phyloP scores from a whole-genome alignment of 1,140 invertebrate species.

The Drosophila hydei region DNA sequence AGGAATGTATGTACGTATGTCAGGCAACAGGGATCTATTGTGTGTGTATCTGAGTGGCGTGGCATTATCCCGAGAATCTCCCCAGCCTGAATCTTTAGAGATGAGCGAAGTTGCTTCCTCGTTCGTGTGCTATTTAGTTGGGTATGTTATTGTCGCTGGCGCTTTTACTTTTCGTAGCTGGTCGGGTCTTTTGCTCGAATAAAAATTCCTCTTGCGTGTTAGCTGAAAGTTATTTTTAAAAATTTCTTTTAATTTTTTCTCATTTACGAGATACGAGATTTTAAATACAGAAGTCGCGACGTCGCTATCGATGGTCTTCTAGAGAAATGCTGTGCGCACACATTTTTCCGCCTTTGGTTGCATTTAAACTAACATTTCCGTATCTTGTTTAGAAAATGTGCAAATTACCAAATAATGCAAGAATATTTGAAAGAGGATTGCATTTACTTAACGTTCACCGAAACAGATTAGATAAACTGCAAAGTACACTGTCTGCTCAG shows the following conservation, averaged over 20 bases:
- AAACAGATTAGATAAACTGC: too few species aligned
- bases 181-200: constrained; percentile 73
- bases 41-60: constrained; percentile 8
- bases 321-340: constrained; percentile 13
- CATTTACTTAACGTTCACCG: too few species aligned
- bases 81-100: constrained; percentile 16
- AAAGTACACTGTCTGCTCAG: not conserved
- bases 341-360: constrained; percentile 22
- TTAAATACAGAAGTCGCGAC: constrained; percentile 62
- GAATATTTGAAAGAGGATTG: too few species aligned
- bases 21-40: not conserved
- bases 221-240: constrained; percentile 84
- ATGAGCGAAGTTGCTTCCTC: constrained; percentile 41
- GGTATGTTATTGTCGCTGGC: constrained; percentile 50
- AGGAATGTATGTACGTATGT: not conserved
- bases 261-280: constrained; percentile 65
- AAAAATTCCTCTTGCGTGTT: constrained; percentile 83
- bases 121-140: constrained; percentile 41
- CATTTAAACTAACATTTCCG: constrained; percentile 42
- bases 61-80: constrained; percentile 38
- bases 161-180: constrained; percentile 62
- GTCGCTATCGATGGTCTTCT: constrained; percentile 43
- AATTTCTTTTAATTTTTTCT: constrained; percentile 78
- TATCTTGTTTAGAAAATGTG: constrained; percentile 25
- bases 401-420: constrained; percentile 29